phyloP scores from a whole-genome alignment of 2,888 invertebrate genomes.

The Blastobasis lacticolella region DNA sequence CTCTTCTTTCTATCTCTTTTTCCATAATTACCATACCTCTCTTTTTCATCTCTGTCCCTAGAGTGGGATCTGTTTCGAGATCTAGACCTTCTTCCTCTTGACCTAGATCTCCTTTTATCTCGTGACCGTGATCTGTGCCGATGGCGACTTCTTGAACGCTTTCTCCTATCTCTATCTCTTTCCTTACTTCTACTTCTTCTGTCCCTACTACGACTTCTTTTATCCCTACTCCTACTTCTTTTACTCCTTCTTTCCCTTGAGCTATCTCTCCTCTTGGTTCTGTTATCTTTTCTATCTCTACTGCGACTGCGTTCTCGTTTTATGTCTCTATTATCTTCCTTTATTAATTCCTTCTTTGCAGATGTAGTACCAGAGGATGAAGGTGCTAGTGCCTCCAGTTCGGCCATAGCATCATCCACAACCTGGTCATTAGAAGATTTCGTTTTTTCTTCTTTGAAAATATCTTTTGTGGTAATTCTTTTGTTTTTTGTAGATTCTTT shows the following conservation, averaged over 20 bases:
- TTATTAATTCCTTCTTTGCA: slow-evolving; percentile 24
- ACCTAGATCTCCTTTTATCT: slow-evolving; percentile 24
- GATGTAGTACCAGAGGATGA: slow-evolving; percentile 46
- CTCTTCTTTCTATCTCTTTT: slow-evolving; percentile 50
- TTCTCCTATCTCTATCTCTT: slow-evolving; percentile 27
- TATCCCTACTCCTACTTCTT: slow-evolving; percentile 22
- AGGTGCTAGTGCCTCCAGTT: slow-evolving; percentile 88
- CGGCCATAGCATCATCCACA: slow-evolving; percentile 89
- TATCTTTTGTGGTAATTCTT: slow-evolving; percentile 55
- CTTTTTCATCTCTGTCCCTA: slow-evolving; percentile 33
- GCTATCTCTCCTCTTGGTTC: slow-evolving; percentile 31
- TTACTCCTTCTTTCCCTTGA: slow-evolving; percentile 32
- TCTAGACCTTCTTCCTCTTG: slow-evolving; percentile 26
- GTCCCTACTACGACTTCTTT: slow-evolving; percentile 27
- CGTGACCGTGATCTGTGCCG: slow-evolving; percentile 24
- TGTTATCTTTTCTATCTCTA: slow-evolving; percentile 32
- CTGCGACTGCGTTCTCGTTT: slow-evolving; percentile 37
- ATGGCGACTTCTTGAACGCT: slow-evolving; percentile 33
- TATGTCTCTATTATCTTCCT: slow-evolving; percentile 26
- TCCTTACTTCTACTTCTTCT: slow-evolving; percentile 22
- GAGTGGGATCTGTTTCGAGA: slow-evolving; percentile 31
- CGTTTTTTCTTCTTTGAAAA: slow-evolving; percentile 55
- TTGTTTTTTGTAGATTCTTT: slow-evolving; percentile 29
- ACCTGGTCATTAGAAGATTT: slow-evolving; percentile 51
- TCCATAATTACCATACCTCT: slow-evolving; percentile 39